Percentiles rank a stretch among this genome's conserved stretches.
These are phyloP conservation scores for Polyergus mexicanus DNA, from an alignment of 1,140 invertebrate species.

Conservation along the genomic window DNA sequence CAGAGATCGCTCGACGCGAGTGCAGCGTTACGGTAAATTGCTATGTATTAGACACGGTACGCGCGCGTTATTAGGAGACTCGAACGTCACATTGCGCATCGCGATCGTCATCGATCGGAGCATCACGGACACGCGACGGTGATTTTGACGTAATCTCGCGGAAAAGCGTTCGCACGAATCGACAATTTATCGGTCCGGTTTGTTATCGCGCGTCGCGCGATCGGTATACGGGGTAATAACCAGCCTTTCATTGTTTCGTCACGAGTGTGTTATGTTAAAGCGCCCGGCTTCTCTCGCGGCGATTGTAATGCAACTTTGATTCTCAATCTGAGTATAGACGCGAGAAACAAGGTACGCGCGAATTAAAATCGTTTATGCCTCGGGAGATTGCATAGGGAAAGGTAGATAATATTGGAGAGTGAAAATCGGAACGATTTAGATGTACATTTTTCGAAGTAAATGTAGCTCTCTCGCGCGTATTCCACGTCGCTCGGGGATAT, in stretches of 20 bases:
- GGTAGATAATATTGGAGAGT: not conserved
- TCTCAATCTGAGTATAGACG: constrained; percentile 22
- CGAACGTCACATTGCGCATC: not conserved
- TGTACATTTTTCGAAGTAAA: not conserved
- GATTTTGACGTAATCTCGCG: constrained; percentile 24
- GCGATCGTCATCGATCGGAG: not conserved
- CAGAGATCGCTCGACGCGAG: constrained; percentile 1
- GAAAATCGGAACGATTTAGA: not conserved
- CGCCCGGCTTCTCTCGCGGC: constrained; percentile 13
- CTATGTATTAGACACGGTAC: not conserved
- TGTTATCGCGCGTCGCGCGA: constrained; percentile 50
- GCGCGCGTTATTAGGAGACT: not conserved
- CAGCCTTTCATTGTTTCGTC: constrained; percentile 67
- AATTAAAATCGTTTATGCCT: constrained; percentile 3
- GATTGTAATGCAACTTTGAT: constrained; percentile 36
- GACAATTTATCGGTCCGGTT: constrained; percentile 30
- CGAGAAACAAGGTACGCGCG: constrained; percentile 17
- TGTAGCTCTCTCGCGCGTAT: too few relatives aligned
- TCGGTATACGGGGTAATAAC: constrained; percentile 26
- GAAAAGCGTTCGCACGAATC: constrained; percentile 19
- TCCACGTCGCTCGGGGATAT: not conserved
- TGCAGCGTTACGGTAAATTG: constrained; percentile 21
- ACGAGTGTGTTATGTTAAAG: constrained; percentile 36
- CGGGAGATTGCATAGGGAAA: not conserved
- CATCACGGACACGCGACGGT: not conserved